These are phyloP conservation scores for Hypsibius dujardini DNA, from an alignment of 1,140 invertebrate species.

Conservation along the genomic window DNA sequence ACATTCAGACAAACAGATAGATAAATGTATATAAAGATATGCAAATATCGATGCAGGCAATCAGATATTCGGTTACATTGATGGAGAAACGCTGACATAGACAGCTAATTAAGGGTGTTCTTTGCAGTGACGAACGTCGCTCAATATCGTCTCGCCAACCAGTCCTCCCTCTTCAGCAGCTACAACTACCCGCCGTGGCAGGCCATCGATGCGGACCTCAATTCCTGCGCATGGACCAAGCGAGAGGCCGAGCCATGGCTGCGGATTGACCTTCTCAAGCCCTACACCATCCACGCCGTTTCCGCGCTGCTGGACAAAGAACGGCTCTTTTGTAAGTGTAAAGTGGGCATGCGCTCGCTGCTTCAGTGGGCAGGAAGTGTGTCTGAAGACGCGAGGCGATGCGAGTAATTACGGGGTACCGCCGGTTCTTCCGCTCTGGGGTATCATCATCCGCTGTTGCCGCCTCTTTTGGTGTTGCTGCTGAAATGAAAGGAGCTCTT, in stretches of 20 bases:
- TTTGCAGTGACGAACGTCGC: constrained; percentile 13
- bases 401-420: neutral
- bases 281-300: constrained; percentile 5
- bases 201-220: neutral
- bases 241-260: constrained; percentile 3
- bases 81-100: no score
- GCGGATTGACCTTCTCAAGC: constrained; percentile 11
- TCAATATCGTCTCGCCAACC: neutral
- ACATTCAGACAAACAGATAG: no score
- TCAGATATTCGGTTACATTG: no score
- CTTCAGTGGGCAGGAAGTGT: no score
- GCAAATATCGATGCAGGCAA: no score
- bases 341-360: neutral
- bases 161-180: constrained; percentile 5
- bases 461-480: no score
- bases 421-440: neutral
- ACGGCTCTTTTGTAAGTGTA: constrained; percentile 14
- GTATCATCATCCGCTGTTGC: neutral
- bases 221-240: neutral
- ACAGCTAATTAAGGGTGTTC: no score
- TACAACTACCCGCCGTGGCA: constrained; percentile 16
- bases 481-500: no score
- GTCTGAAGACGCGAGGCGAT: neutral
- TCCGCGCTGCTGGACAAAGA: constrained; percentile 6
- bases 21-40: no score